Evolutionary conservation across 2,113 vertebrate genomes (phyloP).

Genomic region (Microcebus jonahi): DNA sequence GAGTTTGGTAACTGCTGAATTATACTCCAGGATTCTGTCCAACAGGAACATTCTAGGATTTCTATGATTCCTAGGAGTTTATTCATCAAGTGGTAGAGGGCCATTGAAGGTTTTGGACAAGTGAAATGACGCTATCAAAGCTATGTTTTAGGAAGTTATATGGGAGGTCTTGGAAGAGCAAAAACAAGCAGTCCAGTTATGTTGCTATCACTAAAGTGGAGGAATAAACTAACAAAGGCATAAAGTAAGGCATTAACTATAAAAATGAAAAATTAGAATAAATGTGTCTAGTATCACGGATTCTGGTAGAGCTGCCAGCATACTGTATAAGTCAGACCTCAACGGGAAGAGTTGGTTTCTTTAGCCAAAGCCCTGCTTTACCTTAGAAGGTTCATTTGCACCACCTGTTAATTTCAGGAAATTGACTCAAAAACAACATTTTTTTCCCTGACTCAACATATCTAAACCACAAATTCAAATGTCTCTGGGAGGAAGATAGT

Average conservation of each 20-base stretch:
- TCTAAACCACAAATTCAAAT: slow-evolving; percentile 44
- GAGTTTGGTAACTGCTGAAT: slow-evolving; percentile 14
- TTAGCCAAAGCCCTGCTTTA: neutral
- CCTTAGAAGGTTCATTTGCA: neutral
- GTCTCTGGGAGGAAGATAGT: slow-evolving; percentile 4
- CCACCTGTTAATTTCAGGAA: slow-evolving; percentile 22
- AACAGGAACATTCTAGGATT: slow-evolving; percentile 26
- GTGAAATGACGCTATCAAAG: slow-evolving; percentile 11
- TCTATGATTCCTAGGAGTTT: slow-evolving; percentile 15
- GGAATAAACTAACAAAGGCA: neutral
- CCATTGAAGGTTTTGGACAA: neutral
- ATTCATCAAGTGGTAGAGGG: neutral
- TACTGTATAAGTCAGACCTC: neutral
- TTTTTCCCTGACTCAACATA: slow-evolving; percentile 37
- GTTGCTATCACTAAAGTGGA: neutral
- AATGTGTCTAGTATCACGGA: neutral
- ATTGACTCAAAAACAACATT: neutral
- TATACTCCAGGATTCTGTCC: slow-evolving; percentile 25
- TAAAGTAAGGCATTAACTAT: neutral
- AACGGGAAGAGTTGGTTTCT: neutral
- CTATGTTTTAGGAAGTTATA: neutral
- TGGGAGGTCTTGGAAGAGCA: neutral
- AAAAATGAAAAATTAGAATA: neutral
- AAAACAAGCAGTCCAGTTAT: neutral
- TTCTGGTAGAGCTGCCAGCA: neutral